These are phyloP conservation scores for Himalopsyche tibetana DNA, from an alignment of 2,888 invertebrate species.

Conservation along the genomic window DNA sequence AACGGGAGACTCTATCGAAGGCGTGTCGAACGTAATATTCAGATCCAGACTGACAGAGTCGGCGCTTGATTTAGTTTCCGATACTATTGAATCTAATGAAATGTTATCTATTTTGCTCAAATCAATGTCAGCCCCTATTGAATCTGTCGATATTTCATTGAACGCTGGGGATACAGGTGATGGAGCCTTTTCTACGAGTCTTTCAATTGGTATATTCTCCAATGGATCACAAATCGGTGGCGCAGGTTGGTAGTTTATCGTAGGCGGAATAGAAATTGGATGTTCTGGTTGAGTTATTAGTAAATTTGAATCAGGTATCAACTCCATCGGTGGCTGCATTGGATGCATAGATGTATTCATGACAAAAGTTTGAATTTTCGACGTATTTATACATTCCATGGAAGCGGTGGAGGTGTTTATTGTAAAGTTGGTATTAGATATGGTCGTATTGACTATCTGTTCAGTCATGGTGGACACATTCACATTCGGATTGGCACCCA, in stretches of 20 bases:
- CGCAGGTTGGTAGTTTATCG: constrained; percentile 39
- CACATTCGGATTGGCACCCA: neutral
- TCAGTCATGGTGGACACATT: constrained; percentile 41
- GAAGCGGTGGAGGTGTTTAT: constrained; percentile 6
- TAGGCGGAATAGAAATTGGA: neutral
- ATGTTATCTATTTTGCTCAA: constrained; percentile 54
- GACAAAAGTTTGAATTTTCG: constrained; percentile 42
- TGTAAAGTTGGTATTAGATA: constrained; percentile 44
- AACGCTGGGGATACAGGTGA: constrained; percentile 49
- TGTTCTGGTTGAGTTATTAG: neutral
- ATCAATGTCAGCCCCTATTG: constrained; percentile 55
- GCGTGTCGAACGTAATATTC: constrained; percentile 54
- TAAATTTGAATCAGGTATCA: neutral
- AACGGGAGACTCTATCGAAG: constrained; percentile 74
- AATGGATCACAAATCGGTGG: neutral
- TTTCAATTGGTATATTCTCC: constrained; percentile 10
- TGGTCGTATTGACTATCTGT: constrained; percentile 45
- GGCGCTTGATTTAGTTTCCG: constrained; percentile 60
- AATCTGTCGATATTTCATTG: constrained; percentile 57
- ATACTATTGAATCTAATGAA: constrained; percentile 48
- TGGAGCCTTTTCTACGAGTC: constrained; percentile 47
- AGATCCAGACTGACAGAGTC: constrained; percentile 59
- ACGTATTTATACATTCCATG: constrained; percentile 26
- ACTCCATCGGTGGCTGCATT: neutral
- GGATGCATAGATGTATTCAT: constrained; percentile 39